Base-by-base conservation (phyloP, 2,888 invertebrate species). In the Syritta pipiens region DNA sequence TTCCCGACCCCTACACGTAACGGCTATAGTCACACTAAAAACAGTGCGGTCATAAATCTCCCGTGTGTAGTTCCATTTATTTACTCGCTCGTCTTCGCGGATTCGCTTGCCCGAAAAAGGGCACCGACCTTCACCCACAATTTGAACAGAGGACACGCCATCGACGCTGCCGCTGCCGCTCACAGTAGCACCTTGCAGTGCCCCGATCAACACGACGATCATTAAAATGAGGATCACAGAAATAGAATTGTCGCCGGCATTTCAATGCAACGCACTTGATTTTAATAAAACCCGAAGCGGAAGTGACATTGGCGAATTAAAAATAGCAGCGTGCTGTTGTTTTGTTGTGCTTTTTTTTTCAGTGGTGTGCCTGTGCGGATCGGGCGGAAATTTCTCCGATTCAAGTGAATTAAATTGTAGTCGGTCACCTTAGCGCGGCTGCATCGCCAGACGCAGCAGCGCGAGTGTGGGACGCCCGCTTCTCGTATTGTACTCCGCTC, bases 181-280 rank as follows among this genome's bases (percentile, higher is more conserved):
- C n/a, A n/a, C 72, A 72, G 77, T 72, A 77, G 77, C 37, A 48
- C 77, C 77, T 77, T 77, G 72, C 12, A 55, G 14, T 40, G n/a
- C n/a, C 59, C 42, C 22, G 46, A 71, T 71, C 22, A 57, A 57
- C 30, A 68, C n/a, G n/a, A 62, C 32, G 42, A 55, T 10, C 20
- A 51, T 49, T 69, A 55, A 40, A 44, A 62, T 53, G 35, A 35
- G 35, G 24, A 65, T 32, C 35, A 28, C 67, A 62, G 20, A 79
- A 74, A 79, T 74, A 79, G 79, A 68, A 68, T 49, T 57, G 55
- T 68, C 68, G 42, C 72, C 46, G 67, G 44, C 67, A 32, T 62
- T 67, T 79, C 79, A 79, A 79, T 79, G 79, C 49, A 79, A 79
- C 37, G 74, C 79, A 79, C 79, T 79, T 79, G 79, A 68, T 68